These are phyloP conservation scores for Linurgus olivaceus DNA, from an alignment of 2,797 vertebrate species.

Conservation along the genomic window DNA sequence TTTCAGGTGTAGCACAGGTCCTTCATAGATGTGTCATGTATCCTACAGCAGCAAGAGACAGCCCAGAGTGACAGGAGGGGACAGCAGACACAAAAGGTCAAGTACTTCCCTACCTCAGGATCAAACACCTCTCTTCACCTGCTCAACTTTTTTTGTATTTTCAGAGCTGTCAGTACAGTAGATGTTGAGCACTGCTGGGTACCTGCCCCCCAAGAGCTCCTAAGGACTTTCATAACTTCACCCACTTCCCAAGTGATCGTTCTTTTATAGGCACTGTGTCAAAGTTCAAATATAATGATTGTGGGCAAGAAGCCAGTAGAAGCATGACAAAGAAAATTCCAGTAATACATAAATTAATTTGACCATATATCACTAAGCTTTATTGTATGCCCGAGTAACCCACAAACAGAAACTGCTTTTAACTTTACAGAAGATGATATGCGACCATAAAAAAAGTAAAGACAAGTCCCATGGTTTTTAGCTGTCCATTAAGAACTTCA, in stretches of 20 bases:
- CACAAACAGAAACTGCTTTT: background rate
- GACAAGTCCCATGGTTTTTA: background rate
- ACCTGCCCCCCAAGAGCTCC: background rate
- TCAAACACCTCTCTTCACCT: background rate
- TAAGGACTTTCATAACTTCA: background rate
- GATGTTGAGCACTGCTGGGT: background rate
- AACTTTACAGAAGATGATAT: background rate
- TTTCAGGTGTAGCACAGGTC: background rate
- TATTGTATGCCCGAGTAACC: background rate
- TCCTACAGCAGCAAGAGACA: background rate
- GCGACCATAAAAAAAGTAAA: background rate
- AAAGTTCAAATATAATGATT: background rate
- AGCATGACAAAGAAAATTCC: background rate
- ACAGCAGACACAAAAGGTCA: background rate
- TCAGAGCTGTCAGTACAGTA: background rate
- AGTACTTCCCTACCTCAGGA: background rate
- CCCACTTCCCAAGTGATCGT: background rate
- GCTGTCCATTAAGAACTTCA: background rate
- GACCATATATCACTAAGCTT: background rate
- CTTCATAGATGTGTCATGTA: rapidly evolving
- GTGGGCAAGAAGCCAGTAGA: background rate
- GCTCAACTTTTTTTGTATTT: background rate
- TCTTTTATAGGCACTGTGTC: background rate
- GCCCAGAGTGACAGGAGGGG: background rate
- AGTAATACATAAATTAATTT: background rate